phyloP scores from a whole-genome alignment of 2,797 vertebrate species.

The Molossus molossus region DNA sequence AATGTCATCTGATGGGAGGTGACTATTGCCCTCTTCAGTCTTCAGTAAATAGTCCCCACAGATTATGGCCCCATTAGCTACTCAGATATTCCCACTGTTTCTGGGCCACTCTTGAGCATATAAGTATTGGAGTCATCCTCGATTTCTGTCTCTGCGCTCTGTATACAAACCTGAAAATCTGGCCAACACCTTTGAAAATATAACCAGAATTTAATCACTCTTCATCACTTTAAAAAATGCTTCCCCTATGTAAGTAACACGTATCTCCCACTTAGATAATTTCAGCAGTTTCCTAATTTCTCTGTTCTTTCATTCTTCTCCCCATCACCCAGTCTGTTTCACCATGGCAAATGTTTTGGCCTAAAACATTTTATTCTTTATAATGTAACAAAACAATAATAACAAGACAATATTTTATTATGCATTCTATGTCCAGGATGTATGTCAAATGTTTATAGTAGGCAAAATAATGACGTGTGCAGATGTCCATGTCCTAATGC shows the following conservation, averaged over 20 bases:
- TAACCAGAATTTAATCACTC: neutral
- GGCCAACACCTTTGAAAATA: neutral
- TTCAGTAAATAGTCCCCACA: neutral
- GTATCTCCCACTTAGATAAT: neutral
- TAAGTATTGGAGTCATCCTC: neutral
- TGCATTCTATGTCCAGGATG: neutral
- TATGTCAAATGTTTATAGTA: neutral
- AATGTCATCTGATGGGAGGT: neutral
- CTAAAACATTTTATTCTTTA: slow-evolving; percentile 33
- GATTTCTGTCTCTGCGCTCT: neutral
- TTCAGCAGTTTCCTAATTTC: neutral
- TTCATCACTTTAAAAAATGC: neutral
- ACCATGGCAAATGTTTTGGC: neutral
- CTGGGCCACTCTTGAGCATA: neutral
- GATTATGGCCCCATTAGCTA: neutral
- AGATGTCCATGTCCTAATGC: neutral
- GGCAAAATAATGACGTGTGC: neutral
- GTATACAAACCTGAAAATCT: neutral
- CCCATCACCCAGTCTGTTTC: neutral
- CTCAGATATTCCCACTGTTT: neutral
- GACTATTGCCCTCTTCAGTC: neutral
- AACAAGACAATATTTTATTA: neutral
- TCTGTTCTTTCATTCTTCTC: neutral
- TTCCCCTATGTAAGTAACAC: neutral
- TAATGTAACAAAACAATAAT: neutral